Conservation (phyloP, 1,140 invertebrate species). For the Listronotus oregonensis region DNA sequence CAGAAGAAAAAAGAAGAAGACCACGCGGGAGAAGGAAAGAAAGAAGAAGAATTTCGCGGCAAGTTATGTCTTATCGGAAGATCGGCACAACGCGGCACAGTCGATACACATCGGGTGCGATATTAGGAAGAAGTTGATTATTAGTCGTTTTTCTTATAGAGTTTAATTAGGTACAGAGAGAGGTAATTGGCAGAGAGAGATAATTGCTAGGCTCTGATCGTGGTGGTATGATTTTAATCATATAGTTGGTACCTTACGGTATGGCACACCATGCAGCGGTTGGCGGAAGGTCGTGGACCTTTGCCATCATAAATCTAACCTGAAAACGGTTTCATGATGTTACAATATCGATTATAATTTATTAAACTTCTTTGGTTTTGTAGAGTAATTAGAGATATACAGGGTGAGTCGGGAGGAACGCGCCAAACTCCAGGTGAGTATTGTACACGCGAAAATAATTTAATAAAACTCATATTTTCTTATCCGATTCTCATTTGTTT, state of each 20-base stretch:
- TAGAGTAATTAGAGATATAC: too few species aligned
- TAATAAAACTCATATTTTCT: too few species aligned
- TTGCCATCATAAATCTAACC: too few species aligned
- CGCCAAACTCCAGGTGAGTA: too few species aligned
- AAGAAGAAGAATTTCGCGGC: constrained; percentile 29
- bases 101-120: constrained; percentile 36
- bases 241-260: neutral
- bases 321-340: too few species aligned
- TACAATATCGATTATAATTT: too few species aligned
- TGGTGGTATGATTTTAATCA: constrained; percentile 33
- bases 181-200: constrained; percentile 29
- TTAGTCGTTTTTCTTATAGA: constrained; percentile 30
- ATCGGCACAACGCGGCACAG: constrained; percentile 15
- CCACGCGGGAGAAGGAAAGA: neutral
- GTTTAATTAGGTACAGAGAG: constrained; percentile 33
- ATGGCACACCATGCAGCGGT: too few species aligned
- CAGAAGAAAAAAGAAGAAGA: constrained; percentile 21
- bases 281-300: too few species aligned
- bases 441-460: too few species aligned
- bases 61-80: constrained; percentile 24
- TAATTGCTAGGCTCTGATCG: constrained; percentile 28
- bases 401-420: too few species aligned
- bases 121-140: constrained; percentile 33
- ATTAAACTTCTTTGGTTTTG: too few species aligned
- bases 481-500: too few species aligned